These are phyloP conservation scores for Drosophila takahashii DNA, from an alignment of 1,140 invertebrate species.

Conservation along the genomic window DNA sequence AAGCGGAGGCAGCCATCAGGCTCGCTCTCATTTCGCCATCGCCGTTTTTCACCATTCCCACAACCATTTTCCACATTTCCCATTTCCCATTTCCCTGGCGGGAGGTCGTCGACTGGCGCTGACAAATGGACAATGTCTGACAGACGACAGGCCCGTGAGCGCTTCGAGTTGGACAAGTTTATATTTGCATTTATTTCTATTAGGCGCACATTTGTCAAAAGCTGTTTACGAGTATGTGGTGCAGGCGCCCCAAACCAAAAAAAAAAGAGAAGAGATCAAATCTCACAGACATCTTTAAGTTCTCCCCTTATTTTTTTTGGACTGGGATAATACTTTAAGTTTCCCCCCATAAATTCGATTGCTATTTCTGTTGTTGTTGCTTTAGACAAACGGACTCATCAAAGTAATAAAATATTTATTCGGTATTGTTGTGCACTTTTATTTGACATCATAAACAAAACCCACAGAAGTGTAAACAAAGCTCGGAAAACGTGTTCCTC, in stretches of 20 bases:
- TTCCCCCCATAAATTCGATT: constrained; percentile 17
- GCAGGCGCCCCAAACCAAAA: neutral
- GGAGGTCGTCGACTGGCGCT: constrained; percentile 53
- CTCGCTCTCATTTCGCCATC: constrained; percentile 15
- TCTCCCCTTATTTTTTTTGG: neutral
- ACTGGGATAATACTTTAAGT: constrained; percentile 44
- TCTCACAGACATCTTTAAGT: constrained; percentile 51
- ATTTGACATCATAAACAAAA: constrained; percentile 84
- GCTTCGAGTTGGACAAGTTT: constrained; percentile 76
- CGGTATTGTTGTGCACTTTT: constrained; percentile 81
- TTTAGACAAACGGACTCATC: constrained; percentile 59
- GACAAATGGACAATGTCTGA: constrained; percentile 80
- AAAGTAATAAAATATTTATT: constrained; percentile 83
- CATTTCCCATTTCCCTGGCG: constrained; percentile 9
- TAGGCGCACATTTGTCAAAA: constrained; percentile 82
- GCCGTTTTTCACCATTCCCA: constrained; percentile 9
- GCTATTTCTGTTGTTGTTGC: constrained; percentile 1
- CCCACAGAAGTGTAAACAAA: constrained; percentile 82
- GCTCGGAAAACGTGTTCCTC: constrained; percentile 51
- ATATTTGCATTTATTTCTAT: constrained; percentile 84
- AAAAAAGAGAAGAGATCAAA: constrained; percentile 41
- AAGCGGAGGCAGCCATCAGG: constrained; percentile 69
- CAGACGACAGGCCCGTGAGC: constrained; percentile 68
- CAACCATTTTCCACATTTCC: neutral
- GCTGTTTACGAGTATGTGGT: constrained; percentile 70